Evolutionary conservation across 92 coral and sea anemone species (phyloP).

Genomic region (Muricea muricata): DNA sequence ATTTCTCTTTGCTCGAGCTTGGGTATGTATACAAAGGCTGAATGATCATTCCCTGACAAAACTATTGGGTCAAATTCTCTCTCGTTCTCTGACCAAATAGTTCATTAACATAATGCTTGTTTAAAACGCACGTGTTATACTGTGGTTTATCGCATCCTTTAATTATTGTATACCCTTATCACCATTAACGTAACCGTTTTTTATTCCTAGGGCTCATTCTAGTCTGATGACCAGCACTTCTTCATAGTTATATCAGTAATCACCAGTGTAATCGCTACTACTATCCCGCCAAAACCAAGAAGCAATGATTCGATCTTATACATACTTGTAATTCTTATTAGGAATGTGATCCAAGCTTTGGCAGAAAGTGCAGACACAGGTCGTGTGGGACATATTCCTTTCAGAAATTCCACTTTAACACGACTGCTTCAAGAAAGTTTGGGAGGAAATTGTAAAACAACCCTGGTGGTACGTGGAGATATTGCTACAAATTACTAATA

Average conservation of each 20-base stretch:
- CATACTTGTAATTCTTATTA: slow-evolving; percentile 1
- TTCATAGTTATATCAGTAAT: neutral
- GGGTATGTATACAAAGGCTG: slow-evolving; percentile 77
- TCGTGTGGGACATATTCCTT: slow-evolving; percentile 76
- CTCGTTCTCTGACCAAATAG: too few species aligned
- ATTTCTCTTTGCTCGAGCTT: slow-evolving; percentile 89
- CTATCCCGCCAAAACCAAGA: neutral
- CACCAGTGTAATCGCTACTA: neutral
- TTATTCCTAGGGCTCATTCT: too few species aligned
- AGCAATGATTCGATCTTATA: neutral
- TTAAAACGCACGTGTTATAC: too few species aligned
- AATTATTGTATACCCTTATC: neutral
- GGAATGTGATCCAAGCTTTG: slow-evolving; percentile 96
- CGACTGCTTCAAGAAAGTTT: slow-evolving; percentile 94
- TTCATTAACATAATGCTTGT: too few species aligned
- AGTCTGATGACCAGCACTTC: too few species aligned
- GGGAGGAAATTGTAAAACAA: slow-evolving; percentile 98
- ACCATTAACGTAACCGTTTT: neutral
- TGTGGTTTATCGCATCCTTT: too few species aligned
- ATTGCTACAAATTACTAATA: neutral
- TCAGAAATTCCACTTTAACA: slow-evolving; percentile 92
- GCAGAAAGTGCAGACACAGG: slow-evolving; percentile 87
- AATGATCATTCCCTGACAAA: neutral
- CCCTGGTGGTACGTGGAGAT: slow-evolving; percentile 76
- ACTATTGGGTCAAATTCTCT: neutral